These are phyloP conservation scores for Epistrophella euchroma DNA, from an alignment of 2,888 invertebrate genomes.

Conservation along the genomic window DNA sequence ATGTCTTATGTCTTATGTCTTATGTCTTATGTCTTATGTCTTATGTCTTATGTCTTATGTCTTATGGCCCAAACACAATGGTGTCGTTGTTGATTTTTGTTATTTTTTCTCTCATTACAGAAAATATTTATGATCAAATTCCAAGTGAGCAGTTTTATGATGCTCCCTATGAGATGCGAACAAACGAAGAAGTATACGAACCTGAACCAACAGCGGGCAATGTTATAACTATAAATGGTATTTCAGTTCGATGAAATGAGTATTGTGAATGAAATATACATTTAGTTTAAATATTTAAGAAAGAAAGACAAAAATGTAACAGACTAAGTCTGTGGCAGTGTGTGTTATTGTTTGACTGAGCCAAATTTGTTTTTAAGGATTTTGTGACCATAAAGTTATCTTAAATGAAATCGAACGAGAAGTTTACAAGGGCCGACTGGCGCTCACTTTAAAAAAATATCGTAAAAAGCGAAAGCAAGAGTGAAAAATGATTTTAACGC, in stretches of 20 bases:
- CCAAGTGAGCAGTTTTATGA: slow-evolving; percentile 90
- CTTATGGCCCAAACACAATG: too few relatives aligned
- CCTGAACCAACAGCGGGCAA: slow-evolving; percentile 83
- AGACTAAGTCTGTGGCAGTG: slow-evolving; percentile 34
- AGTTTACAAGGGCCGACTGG: not conserved
- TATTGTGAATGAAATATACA: slow-evolving; percentile 10
- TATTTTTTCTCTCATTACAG: slow-evolving; percentile 76
- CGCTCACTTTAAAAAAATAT: not conserved
- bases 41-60: too few relatives aligned
- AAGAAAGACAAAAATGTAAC: slow-evolving; percentile 39
- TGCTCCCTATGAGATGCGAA: slow-evolving; percentile 88
- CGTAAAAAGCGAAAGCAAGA: not conserved
- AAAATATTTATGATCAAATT: slow-evolving; percentile 87
- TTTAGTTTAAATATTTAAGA: slow-evolving; percentile 8
- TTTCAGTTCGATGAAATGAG: slow-evolving; percentile 89
- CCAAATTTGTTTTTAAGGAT: slow-evolving; percentile 69
- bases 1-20: too few relatives aligned
- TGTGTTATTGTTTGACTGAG: slow-evolving; percentile 72
- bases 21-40: too few relatives aligned
- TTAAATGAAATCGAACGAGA: slow-evolving; percentile 4
- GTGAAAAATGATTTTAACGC: not conserved
- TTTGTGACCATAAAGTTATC: slow-evolving; percentile 59
- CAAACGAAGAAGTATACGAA: slow-evolving; percentile 86
- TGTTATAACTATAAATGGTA: slow-evolving; percentile 94
- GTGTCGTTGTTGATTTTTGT: not conserved